Conservation (phyloP, 2,888 invertebrate species). For the Platycheirus albimanus region DNA sequence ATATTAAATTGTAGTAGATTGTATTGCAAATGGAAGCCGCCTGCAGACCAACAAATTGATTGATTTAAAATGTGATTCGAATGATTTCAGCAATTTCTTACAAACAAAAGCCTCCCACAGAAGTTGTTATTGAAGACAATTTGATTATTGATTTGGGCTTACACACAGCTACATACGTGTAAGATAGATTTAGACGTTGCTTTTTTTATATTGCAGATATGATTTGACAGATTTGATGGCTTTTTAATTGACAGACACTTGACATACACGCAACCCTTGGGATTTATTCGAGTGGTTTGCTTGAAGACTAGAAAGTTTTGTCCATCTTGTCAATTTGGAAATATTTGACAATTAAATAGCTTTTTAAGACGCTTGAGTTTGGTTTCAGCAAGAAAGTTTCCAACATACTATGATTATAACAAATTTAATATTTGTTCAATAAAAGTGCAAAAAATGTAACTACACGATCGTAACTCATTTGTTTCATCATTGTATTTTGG, state of each 20-base stretch:
- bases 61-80: slow-evolving; percentile 26
- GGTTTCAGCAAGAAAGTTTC: no score
- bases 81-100: slow-evolving; percentile 40
- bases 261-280: slow-evolving; percentile 34
- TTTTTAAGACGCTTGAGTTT: neutral
- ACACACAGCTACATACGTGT: slow-evolving; percentile 15
- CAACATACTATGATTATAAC: no score
- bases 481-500: no score
- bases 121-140: neutral
- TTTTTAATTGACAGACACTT: slow-evolving; percentile 44
- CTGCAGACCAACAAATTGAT: slow-evolving; percentile 29
- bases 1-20: slow-evolving; percentile 18
- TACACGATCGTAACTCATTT: no score
- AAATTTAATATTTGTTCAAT: no score
- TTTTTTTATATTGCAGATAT: slow-evolving; percentile 26
- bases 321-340: neutral
- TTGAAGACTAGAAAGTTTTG: slow-evolving; percentile 40
- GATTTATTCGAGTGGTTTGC: neutral
- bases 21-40: slow-evolving; percentile 45
- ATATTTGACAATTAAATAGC: slow-evolving; percentile 1
- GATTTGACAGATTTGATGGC: slow-evolving; percentile 54
- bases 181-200: slow-evolving; percentile 30
- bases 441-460: no score
- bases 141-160: slow-evolving; percentile 27
- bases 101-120: slow-evolving; percentile 40